Evolutionary conservation across 2,888 invertebrate genomes (phyloP).

Genomic region (Rhopalosiphum nymphaeae): DNA sequence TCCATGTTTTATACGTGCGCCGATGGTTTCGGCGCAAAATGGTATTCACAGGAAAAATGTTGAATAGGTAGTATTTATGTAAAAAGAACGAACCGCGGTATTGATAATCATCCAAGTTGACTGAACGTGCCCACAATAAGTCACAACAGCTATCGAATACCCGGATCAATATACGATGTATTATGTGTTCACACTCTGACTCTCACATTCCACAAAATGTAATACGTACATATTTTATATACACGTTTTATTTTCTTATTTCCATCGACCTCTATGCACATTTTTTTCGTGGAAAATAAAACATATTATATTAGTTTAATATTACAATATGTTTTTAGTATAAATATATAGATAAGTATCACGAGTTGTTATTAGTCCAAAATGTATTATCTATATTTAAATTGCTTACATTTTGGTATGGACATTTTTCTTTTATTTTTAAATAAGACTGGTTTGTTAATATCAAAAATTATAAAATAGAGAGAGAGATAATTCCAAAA

Average conservation of each 20-base stretch:
- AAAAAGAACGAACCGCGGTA: not conserved
- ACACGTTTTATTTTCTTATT: not conserved
- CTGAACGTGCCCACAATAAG: not conserved
- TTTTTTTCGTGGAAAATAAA: not conserved
- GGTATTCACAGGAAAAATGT: not conserved
- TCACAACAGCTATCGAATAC: constrained; percentile 7
- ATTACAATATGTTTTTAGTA: not conserved
- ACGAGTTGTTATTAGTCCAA: not conserved
- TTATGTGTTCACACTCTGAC: not conserved
- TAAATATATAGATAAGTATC: not conserved
- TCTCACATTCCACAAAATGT: constrained; percentile 18
- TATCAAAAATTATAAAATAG: not conserved
- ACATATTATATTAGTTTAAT: not conserved
- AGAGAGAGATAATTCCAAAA: not conserved
- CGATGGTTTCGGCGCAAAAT: not conserved
- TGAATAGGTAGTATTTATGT: not conserved
- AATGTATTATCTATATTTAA: not conserved
- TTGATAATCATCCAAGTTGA: not conserved
- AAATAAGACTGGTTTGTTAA: not conserved
- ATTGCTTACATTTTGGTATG: not conserved
- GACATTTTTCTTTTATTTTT: too few species aligned
- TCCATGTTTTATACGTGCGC: not conserved
- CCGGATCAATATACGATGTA: constrained; percentile 17
- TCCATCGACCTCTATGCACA: not conserved
- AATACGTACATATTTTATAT: not conserved